Base-by-base conservation (phyloP, 1,140 invertebrate species). In the Dinoponera quadriceps region DNA sequence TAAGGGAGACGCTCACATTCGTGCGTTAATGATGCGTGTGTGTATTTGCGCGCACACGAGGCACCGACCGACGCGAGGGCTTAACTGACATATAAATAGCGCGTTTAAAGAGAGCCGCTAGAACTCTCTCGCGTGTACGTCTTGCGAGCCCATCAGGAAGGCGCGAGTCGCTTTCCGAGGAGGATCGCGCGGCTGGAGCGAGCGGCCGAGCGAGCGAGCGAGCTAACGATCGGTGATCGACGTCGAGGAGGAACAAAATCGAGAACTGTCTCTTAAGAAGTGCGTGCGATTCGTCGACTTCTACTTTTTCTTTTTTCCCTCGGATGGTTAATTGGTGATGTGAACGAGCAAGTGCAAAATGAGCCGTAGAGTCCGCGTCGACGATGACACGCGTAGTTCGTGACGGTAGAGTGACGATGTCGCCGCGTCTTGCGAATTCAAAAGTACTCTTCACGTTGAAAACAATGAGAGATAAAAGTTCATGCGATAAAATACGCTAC, bases 81-180 rank as follows among this genome's bases (percentile, higher is more conserved):
- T 91, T 89, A 91, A 91, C 91, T 84, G 88, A 88, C 90, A 80
- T 92, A 92, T 92, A 93, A 93, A 92, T 93, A 93, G 92, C 92
- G 89, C 89, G 84, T 90, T 90, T 88, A 90, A 91, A 92, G 91
- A 89, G 73, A 88, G 86, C 82, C 85, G 85, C 81, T 83, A 90
- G 88, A 91, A 91, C 83, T 81, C 75, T 68, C 44, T 82, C 86
- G 89, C 88, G 88, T 89, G 88, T 82, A 78, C 87, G 88, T 89
- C 71, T 88, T 80, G 57, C 85, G 87, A 74, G 84, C 82, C 82
- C 60, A 83, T 88, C 88, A 88, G 91, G 88, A 91, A 91, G 88
- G 72, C 87, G 85, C 84, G 84, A 78, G 82, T 89, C 82, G 77
- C 60, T 88, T 80, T 84, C 77, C 84, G 85, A 90, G 88, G 77